These are phyloP conservation scores for Rissa tridactyla DNA, from an alignment of 2,113 vertebrate species.

Conservation along the genomic window DNA sequence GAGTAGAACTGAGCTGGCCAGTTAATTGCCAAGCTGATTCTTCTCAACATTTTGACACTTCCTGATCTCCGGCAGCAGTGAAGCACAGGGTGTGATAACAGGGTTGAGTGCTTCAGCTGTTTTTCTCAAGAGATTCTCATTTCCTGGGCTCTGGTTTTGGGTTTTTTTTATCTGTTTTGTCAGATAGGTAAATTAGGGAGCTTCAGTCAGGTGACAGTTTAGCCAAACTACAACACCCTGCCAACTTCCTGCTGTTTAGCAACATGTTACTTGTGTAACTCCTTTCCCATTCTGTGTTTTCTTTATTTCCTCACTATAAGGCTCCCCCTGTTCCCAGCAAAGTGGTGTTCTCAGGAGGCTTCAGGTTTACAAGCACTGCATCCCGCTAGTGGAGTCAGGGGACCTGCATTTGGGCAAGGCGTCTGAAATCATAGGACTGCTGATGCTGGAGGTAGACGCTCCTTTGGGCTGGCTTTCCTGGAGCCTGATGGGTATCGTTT, in stretches of 20 bases:
- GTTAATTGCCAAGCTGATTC: neutral
- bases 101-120: neutral
- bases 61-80: neutral
- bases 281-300: neutral
- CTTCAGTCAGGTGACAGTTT: neutral
- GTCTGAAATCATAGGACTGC: slow-evolving; percentile 88
- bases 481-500: neutral
- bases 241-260: neutral
- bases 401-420: slow-evolving; percentile 85
- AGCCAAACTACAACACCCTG: neutral
- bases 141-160: neutral
- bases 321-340: slow-evolving; percentile 80
- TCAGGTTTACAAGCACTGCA: slow-evolving; percentile 85
- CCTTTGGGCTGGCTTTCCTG: neutral
- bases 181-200: neutral
- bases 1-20: neutral
- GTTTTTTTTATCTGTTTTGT: neutral
- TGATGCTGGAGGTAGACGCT: slow-evolving; percentile 91
- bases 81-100: neutral
- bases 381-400: slow-evolving; percentile 90
- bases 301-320: slow-evolving; percentile 54
- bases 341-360: slow-evolving; percentile 81
- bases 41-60: neutral
- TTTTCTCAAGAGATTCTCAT: neutral
- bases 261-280: neutral